Base-by-base conservation (phyloP, 2,888 invertebrate species). In the Anorthoa munda region DNA sequence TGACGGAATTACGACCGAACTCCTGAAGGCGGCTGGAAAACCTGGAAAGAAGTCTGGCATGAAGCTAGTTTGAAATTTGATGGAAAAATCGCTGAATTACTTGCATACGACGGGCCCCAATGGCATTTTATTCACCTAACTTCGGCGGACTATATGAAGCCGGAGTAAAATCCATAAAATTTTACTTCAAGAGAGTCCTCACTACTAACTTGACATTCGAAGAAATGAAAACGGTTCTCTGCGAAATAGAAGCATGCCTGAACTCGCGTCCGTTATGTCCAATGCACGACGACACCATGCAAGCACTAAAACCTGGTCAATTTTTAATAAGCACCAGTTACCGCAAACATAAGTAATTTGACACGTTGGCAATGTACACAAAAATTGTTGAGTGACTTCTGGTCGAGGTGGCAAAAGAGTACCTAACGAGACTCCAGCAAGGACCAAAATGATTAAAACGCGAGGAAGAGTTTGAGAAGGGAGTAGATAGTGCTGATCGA, bases 381-480 rank as follows among this genome's bases (percentile, higher is more conserved):
- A 31, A 59, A 59, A 59, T 31, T 59, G 31, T 48, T 48, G 48
- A 48, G 15, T 48, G 48, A 48, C 48, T 48, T 48, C 15, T 48
- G 48, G 48, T 48, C 48, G 13, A 48, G 55, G 5, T 55, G 55
- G 23, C 55, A 0, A 55, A 23, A 23, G 23, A 55, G 23, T 23
- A 55, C 23, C 9, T 23, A 23, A 7, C 55, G 31, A 58, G 58
- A 39, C 59, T 59, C 31, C n/a, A 56, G 17, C 53, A 53, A 0
- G 18, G 11, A 26, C 26, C 56, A 18, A 56, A 26, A 18, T 58
- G 18, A 39, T 60, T 60, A 39, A 60, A 45, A 60, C 39, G 59
- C n/a, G 39, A 59, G 50, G 48, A 63, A 50, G 63, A 63, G 63
- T 63, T 63, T 48, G 50, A 48, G 13, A 63, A 63, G 63, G 48